Percentiles rank a stretch among this genome's conserved stretches.
phyloP scores from a whole-genome alignment of 2,888 invertebrate genomes.

The Agrochola lychnidis region DNA sequence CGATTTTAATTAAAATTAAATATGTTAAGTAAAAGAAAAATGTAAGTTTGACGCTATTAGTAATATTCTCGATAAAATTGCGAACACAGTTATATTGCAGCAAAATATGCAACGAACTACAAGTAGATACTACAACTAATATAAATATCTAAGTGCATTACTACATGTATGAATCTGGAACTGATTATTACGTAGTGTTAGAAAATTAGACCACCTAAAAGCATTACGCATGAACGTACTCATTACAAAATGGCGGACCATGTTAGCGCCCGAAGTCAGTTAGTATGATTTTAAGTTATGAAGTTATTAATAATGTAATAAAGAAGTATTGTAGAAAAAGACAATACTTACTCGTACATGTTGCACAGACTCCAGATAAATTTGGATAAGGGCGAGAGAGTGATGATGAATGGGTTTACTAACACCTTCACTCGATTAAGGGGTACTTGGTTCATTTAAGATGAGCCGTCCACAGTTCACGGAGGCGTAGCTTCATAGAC shows the following conservation, averaged over 20 bases:
- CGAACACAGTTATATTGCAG: no score
- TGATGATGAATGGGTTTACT: not conserved
- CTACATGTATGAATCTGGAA: no score
- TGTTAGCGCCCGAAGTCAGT: no score
- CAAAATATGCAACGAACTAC: no score
- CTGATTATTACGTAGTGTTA: no score
- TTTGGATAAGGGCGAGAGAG: not conserved
- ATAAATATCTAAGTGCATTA: no score
- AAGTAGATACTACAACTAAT: not conserved
- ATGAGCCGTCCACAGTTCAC: not conserved
- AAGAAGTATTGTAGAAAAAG: no score
- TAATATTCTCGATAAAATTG: no score
- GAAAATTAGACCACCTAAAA: not conserved
- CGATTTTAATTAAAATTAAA: no score
- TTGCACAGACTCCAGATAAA: not conserved
- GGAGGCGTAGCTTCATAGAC: not conserved
- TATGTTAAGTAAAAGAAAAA: no score
- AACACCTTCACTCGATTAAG: not conserved
- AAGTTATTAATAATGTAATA: not conserved
- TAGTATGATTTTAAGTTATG: not conserved
- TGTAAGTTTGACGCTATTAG: no score
- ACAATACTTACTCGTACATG: no score
- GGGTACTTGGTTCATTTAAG: not conserved
- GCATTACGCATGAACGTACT: not conserved
- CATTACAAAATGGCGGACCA: not conserved